Evolutionary conservation across 2,888 invertebrate species (phyloP), one percentile per base, ranked within the genome.

Genomic region (Cheilosia urbana): DNA sequence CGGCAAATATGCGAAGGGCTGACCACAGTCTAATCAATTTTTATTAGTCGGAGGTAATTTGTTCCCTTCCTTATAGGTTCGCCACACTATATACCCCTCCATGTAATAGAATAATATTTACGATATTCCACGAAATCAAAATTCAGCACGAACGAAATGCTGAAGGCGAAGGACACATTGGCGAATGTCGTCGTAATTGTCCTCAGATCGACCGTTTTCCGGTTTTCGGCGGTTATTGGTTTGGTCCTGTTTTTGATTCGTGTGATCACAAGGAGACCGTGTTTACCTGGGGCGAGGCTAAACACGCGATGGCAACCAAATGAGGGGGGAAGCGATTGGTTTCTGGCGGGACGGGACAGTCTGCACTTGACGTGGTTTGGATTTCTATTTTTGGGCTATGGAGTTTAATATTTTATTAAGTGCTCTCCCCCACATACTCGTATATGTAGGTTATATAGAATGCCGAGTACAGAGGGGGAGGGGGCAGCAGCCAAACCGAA

Each of bases 361-460:
- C 81, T 85, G 85, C 53, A 58, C 17, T 76, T 81, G 81, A 85
- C 76, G 72, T 55, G 19, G 42, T 42, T 51, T 57, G 21, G 62
- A 49, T 76, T 85, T 68, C 72, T 68, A 85, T 71, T 69, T 81
- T 57, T 27, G 21, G 71, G 34, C 62, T 55, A 45, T 45, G 47
- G 37, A 71, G 72, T 81, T 81, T 66, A 81, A 77, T 81, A 76
- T 72, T 77, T 77, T 81, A 85, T 85, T 85, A 85, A 85, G 85
- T 85, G 85, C 76, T 76, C 71, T 72, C 60, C 57, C 76, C 53
- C 45, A 17, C n/a, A 42, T 13, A 27, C 2, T 3, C 3, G 0
- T 11, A 11, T 17, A 45, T n/a, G 17, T 65, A 76, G 58, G 75
- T 58, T 71, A 76, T 65, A 63, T 49, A 65, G 57, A 37, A 13